Conservation (phyloP, 30 jellyfish, hydroid and myxozoan genomes). For the Clytia hemisphaerica region DNA sequence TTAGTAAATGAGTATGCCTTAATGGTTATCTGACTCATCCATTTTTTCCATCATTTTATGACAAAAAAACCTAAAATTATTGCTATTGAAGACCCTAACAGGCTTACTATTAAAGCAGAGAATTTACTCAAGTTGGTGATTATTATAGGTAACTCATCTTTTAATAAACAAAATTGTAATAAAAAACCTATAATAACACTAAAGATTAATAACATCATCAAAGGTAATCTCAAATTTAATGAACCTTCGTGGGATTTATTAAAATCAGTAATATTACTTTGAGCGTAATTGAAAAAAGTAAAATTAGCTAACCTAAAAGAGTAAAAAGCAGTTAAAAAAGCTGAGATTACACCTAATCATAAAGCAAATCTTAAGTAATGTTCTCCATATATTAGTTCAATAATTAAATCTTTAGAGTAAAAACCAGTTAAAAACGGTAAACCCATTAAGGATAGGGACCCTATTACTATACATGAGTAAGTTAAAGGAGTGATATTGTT, state of each 20-base stretch:
- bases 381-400: conserved; percentile 7
- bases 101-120: background rate
- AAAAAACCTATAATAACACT: conserved; percentile 4
- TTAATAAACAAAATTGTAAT: no score
- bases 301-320: conserved; percentile 19
- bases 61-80: background rate
- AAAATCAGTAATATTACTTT: background rate
- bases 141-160: no score
- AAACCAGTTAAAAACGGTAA: conserved; percentile 49
- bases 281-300: background rate
- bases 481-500: background rate
- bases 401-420: conserved; percentile 40
- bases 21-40: background rate
- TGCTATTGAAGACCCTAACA: background rate
- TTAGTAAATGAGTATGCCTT: background rate
- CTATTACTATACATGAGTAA: conserved; percentile 24
- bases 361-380: background rate
- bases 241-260: background rate
- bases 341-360: conserved; percentile 24
- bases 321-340: conserved; percentile 37
- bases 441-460: conserved; percentile 43
- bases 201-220: background rate
- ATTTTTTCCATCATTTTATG: background rate
- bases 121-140: no score
- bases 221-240: background rate